These are phyloP conservation scores for Ibidorhyncha struthersii DNA, from an alignment of 2,113 vertebrate species.

Conservation along the genomic window DNA sequence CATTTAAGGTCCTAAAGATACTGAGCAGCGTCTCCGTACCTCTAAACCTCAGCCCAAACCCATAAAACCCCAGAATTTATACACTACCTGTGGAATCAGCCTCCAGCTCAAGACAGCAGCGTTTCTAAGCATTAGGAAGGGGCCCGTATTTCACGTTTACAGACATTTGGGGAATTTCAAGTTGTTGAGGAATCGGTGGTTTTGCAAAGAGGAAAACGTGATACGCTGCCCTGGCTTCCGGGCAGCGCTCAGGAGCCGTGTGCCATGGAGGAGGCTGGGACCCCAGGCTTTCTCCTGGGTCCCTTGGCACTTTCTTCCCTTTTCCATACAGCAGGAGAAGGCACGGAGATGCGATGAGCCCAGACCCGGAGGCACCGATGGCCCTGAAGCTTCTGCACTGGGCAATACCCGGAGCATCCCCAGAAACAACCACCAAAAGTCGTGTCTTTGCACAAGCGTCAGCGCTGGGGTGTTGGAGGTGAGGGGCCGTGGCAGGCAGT, in stretches of 20 bases:
- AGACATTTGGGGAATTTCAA: not conserved
- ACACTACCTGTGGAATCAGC: not conserved
- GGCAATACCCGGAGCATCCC: not conserved
- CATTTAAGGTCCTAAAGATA: not conserved
- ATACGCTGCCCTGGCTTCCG: not conserved
- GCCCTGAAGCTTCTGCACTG: rapidly evolving
- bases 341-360: rapidly evolving
- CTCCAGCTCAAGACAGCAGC: not conserved
- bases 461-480: not conserved
- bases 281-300: not conserved
- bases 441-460: rapidly evolving
- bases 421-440: not conserved
- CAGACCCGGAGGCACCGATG: rapidly evolving
- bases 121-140: rapidly evolving
- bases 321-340: not conserved
- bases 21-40: rapidly evolving
- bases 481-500: not conserved
- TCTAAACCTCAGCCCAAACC: not conserved
- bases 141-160: not conserved
- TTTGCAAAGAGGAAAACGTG: not conserved
- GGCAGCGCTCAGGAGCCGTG: rapidly evolving
- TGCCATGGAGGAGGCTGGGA: rapidly evolving
- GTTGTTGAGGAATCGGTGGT: not conserved
- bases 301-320: not conserved
- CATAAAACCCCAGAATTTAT: not conserved